Conservation (phyloP, 2,888 invertebrate species). For the Sicus ferrugineus region DNA sequence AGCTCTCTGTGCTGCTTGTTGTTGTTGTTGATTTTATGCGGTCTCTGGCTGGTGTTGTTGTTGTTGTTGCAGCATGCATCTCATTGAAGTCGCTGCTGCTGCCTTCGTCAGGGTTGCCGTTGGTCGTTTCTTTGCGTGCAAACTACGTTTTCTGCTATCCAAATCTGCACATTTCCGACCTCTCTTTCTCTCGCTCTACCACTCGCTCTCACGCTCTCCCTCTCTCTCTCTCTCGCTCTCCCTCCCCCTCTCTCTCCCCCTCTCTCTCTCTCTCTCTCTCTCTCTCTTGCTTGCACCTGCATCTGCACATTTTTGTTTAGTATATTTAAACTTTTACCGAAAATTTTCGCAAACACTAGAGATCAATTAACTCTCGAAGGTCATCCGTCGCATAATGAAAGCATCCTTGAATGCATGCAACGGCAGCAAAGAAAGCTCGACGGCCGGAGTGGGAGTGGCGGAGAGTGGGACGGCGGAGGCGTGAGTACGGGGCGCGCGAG, state of each 20-base stretch:
- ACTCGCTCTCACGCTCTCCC: too few relatives aligned
- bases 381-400: constrained; percentile 53
- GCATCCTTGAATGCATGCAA: constrained; percentile 48
- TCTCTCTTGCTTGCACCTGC: background rate
- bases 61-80: constrained; percentile 5
- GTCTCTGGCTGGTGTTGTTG: background rate
- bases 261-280: constrained; percentile 9
- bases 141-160: too few relatives aligned
- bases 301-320: background rate
- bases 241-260: background rate
- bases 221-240: too few relatives aligned
- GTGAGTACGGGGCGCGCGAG: background rate
- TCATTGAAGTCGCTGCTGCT: constrained; percentile 1
- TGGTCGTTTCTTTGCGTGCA: background rate
- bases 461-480: background rate
- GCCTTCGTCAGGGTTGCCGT: constrained; percentile 19
- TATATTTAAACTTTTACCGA: constrained; percentile 35
- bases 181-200: too few relatives aligned
- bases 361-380: constrained; percentile 60
- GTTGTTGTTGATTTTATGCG: background rate
- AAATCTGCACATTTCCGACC: background rate
- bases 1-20: background rate
- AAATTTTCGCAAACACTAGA: constrained; percentile 33
- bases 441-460: background rate
- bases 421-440: constrained; percentile 21